Conservation (phyloP, 2,797 vertebrate species). For the Tokudaia muenninki region DNA sequence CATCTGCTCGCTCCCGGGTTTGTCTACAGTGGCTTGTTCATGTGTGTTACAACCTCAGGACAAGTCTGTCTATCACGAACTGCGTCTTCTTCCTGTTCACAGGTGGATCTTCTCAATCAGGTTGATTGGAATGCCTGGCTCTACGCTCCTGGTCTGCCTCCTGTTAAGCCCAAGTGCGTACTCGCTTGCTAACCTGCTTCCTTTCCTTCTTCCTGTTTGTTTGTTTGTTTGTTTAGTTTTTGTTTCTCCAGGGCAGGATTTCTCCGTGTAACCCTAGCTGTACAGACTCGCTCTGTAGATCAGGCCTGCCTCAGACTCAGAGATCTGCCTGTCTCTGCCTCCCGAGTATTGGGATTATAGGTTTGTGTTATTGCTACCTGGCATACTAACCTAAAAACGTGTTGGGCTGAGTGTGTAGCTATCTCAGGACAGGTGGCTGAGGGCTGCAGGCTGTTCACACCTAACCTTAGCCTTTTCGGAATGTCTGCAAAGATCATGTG, state of each 20-base stretch:
- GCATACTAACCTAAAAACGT: too few species aligned
- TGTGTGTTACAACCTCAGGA: not conserved
- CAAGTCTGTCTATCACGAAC: not conserved
- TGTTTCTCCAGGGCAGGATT: not conserved
- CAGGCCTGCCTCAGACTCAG: not conserved
- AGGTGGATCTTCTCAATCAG: constrained; percentile 95
- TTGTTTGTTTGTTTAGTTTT: not conserved
- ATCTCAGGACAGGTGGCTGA: not conserved
- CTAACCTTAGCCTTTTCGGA: not conserved
- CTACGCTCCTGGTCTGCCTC: constrained; percentile 96
- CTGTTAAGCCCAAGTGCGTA: constrained; percentile 93
- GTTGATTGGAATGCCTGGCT: constrained; percentile 98
- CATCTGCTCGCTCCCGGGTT: not conserved
- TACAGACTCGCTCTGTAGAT: not conserved
- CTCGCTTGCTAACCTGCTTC: not conserved
- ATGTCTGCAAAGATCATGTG: not conserved
- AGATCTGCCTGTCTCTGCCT: not conserved
- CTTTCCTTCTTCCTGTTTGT: not conserved
- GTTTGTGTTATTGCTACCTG: not conserved
- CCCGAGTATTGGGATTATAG: not conserved
- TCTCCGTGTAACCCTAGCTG: not conserved
- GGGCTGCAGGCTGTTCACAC: not conserved
- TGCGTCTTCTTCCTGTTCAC: constrained; percentile 51
- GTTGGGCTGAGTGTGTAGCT: not conserved
- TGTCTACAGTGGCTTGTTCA: not conserved